phyloP scores from a whole-genome alignment of 2,888 invertebrate species.

The Chrysina gloriosa region DNA sequence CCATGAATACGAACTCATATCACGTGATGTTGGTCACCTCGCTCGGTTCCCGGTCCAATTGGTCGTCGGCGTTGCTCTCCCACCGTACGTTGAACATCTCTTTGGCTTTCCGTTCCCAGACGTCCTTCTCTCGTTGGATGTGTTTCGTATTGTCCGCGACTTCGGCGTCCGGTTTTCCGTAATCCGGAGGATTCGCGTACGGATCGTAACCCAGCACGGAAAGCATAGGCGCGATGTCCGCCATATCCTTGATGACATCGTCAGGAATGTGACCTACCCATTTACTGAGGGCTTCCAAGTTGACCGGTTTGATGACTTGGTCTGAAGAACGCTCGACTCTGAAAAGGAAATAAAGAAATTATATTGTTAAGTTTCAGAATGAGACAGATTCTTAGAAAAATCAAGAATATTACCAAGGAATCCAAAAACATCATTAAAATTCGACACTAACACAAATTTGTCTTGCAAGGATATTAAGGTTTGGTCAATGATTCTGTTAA shows the following conservation, averaged over 20 bases:
- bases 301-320: constrained; percentile 98
- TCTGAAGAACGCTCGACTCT: constrained; percentile 98
- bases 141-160: constrained; percentile 75
- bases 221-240: constrained; percentile 94
- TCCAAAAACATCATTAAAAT: too few relatives aligned
- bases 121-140: constrained; percentile 59
- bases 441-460: too few relatives aligned
- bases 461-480: too few relatives aligned
- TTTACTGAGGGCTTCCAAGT: constrained; percentile 93
- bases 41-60: constrained; percentile 60
- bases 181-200: constrained; percentile 94
- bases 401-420: too few relatives aligned
- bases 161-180: constrained; percentile 85
- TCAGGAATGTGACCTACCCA: constrained; percentile 92
- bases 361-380: too few relatives aligned
- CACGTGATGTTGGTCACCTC: constrained; percentile 61
- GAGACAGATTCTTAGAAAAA: too few relatives aligned
- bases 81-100: constrained; percentile 60
- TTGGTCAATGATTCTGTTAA: too few relatives aligned
- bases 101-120: constrained; percentile 64
- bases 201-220: constrained; percentile 95
- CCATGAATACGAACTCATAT: constrained; percentile 50
- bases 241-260: constrained; percentile 94
- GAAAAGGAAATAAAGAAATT: constrained; percentile 54
- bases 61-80: constrained; percentile 54